phyloP scores from a whole-genome alignment of 2,797 vertebrate species.

The Holocentrus rufus region DNA sequence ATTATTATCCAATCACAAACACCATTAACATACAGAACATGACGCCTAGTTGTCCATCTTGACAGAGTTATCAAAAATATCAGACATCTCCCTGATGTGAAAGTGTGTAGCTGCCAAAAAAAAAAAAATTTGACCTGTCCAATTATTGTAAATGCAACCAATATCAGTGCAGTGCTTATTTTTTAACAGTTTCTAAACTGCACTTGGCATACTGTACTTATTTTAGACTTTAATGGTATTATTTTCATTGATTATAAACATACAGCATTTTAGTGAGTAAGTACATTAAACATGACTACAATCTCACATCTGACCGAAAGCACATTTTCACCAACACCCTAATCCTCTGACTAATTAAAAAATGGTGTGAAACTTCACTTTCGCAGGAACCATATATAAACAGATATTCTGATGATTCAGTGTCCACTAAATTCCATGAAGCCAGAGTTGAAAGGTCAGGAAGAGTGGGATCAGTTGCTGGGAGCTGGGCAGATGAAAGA shows the following conservation, averaged over 20 bases:
- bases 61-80: no score
- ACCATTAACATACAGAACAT: no score
- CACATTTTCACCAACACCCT: not conserved
- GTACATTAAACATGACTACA: not conserved
- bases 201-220: no score
- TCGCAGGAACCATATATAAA: not conserved
- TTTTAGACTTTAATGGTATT: not conserved
- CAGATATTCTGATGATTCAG: conserved; percentile 11
- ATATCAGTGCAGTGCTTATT: not conserved
- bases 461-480: conserved; percentile 59
- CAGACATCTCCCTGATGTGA: no score
- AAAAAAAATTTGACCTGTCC: not conserved
- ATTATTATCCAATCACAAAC: no score
- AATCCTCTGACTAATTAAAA: not conserved
- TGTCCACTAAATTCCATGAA: conserved; percentile 25
- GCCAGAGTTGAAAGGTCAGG: conserved; percentile 32
- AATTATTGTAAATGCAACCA: not conserved
- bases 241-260: not conserved
- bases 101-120: no score
- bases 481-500: conserved; percentile 67
- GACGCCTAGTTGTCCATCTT: no score
- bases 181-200: no score
- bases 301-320: not conserved
- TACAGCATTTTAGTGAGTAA: not conserved
- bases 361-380: not conserved